Evolutionary conservation across 1,140 invertebrate species (phyloP), one percentile per base, ranked within the genome.

Genomic region (Heliothis virescens): DNA sequence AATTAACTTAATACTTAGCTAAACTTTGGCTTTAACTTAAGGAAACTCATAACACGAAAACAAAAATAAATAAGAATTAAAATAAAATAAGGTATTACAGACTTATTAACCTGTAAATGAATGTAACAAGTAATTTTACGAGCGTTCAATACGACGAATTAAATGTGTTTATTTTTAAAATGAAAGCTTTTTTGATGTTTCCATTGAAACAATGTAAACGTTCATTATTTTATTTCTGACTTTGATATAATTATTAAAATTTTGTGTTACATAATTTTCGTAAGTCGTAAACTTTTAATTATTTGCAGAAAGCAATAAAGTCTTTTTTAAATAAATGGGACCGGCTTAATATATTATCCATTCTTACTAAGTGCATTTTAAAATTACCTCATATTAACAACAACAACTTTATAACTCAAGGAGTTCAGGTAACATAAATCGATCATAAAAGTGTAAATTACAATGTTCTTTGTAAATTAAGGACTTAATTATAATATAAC

Each of bases 71-170:
- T 73, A 59, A 57, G 55, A 4, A 57, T 57, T 55, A 72, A 73
- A 73, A 73, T 34, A 73, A 72, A 12, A 2, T 18, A 47, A 41
- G 47, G 21, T 18, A 34, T 18, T 47, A 41, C 69, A 26, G 12
- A 29, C 53, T 73, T 73, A 73, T 59, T 59, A 26, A 21, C 53
- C 13, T 16, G 29, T 73, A 73, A 73, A 73, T 73, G 47, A 73
- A 73, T 73, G 59, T 73, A 9, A 73, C n/a, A 55, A 41, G 53
- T 48, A n/a, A 47, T 47, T 57, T 57, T 21, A 73, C 13, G 15
- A 41, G 53, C 50, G 29, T 34, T 15, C 71, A 47, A 72, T 41
- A 57, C 29, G 53, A 57, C 29, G 26, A 12, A 16, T 73, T 59
- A 47, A 73, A 41, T 16, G 26, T 12, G 16, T 73, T 73, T 59